phyloP scores from a whole-genome alignment of 2,113 vertebrate species.

The Nothocercus nigrocapillus region DNA sequence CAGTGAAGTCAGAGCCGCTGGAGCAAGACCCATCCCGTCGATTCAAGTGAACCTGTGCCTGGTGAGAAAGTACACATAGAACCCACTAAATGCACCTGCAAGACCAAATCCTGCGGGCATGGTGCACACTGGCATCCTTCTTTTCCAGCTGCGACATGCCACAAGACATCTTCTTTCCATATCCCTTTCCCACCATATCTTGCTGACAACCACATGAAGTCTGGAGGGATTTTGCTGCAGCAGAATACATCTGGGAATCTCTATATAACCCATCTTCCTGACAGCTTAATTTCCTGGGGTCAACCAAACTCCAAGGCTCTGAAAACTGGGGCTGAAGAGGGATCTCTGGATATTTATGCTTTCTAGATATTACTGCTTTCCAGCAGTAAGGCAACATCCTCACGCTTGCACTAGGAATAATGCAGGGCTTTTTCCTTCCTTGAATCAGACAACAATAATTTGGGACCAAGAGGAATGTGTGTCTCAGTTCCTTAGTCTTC shows the following conservation, averaged over 20 bases:
- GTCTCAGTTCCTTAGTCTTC: not conserved
- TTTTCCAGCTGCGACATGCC: not conserved
- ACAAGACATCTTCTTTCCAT: not conserved
- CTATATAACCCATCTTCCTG: not conserved
- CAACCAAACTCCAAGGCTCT: not conserved
- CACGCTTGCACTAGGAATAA: not conserved
- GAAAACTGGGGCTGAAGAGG: not conserved
- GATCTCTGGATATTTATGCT: not conserved
- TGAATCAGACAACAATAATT: not conserved
- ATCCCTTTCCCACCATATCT: not conserved
- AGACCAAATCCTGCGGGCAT: not conserved
- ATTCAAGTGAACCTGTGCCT: rapidly evolving
- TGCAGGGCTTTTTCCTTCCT: not conserved
- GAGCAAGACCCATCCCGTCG: not conserved
- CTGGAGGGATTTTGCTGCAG: not conserved
- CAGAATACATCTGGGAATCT: not conserved
- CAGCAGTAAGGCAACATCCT: not conserved
- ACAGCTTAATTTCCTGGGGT: not conserved
- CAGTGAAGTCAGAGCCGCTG: not conserved
- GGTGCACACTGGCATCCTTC: not conserved
- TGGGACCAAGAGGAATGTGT: not conserved
- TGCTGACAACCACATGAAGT: not conserved
- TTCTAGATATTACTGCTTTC: not conserved
- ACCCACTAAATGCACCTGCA: not conserved
- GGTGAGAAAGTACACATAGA: not conserved